Percentiles rank a stretch among this genome's conserved stretches.
phyloP scores from a whole-genome alignment of 2,797 vertebrate species.

The Vultur gryphus region DNA sequence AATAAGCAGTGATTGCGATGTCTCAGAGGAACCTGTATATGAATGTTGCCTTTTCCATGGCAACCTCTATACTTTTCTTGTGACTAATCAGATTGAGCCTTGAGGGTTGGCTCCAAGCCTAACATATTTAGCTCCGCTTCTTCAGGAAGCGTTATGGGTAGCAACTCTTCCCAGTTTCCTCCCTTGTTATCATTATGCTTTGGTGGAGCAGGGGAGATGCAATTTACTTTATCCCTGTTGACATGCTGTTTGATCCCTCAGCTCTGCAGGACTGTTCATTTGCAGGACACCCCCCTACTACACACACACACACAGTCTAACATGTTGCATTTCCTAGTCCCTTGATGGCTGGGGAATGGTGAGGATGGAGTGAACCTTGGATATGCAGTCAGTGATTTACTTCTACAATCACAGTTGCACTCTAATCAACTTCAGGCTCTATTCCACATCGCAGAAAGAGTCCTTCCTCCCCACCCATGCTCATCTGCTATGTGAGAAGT shows the following conservation, averaged over 20 bases:
- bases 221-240: neutral
- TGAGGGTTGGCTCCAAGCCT: neutral
- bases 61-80: neutral
- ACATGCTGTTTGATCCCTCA: neutral
- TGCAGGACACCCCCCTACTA: neutral
- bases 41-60: neutral
- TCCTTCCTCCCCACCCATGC: fast-evolving
- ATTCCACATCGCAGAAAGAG: neutral
- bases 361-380: neutral
- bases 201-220: neutral
- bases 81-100: neutral
- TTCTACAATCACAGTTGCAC: neutral
- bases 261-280: neutral
- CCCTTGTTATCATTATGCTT: neutral
- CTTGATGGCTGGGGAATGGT: neutral
- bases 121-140: neutral
- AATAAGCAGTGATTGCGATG: neutral
- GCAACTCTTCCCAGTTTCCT: neutral
- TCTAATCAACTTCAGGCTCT: neutral
- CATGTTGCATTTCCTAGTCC: neutral
- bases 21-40: neutral
- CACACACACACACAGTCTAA: neutral
- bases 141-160: neutral
- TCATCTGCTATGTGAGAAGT: neutral
- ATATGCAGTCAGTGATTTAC: neutral